Evolutionary conservation across 2,888 invertebrate genomes (phyloP).

Genomic region (Choristoneura rosaceana): DNA sequence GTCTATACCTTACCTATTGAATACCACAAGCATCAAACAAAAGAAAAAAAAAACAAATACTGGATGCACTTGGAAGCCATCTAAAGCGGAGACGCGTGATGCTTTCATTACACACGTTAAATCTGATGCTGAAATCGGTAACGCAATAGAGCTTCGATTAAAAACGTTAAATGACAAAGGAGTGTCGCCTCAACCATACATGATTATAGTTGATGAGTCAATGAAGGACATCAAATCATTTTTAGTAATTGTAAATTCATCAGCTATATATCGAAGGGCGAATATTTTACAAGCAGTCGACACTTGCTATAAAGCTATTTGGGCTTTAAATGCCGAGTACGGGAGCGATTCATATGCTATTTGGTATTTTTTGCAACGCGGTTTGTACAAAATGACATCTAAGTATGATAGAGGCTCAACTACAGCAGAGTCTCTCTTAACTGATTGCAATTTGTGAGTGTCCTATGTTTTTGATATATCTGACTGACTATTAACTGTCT

Average conservation of each 20-base stretch:
- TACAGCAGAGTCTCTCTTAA: conserved; percentile 19
- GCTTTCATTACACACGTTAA: too few relatives aligned
- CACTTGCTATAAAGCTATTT: conserved; percentile 34
- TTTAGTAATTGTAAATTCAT: conserved; percentile 13
- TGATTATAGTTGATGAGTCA: too few relatives aligned
- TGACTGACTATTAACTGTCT: neutral
- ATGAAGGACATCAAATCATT: conserved; percentile 8
- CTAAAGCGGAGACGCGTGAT: too few relatives aligned
- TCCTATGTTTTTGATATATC: neutral
- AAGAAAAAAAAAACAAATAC: too few relatives aligned
- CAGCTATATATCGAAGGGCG: neutral
- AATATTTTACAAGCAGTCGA: conserved; percentile 30
- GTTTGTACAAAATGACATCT: conserved; percentile 27
- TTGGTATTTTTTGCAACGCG: conserved; percentile 38
- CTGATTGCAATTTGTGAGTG: conserved; percentile 23
- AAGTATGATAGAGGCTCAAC: conserved; percentile 26
- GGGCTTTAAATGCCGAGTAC: conserved; percentile 32
- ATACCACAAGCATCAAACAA: too few relatives aligned
- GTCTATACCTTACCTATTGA: too few relatives aligned
- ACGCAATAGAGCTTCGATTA: too few relatives aligned
- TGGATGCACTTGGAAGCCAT: too few relatives aligned
- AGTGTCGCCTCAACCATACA: too few relatives aligned
- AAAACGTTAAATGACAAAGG: too few relatives aligned
- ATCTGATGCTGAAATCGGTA: too few relatives aligned
- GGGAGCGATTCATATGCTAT: conserved; percentile 16